These are phyloP conservation scores for Hoplias malabaricus DNA, from an alignment of 2,113 vertebrate genomes.

Conservation along the genomic window DNA sequence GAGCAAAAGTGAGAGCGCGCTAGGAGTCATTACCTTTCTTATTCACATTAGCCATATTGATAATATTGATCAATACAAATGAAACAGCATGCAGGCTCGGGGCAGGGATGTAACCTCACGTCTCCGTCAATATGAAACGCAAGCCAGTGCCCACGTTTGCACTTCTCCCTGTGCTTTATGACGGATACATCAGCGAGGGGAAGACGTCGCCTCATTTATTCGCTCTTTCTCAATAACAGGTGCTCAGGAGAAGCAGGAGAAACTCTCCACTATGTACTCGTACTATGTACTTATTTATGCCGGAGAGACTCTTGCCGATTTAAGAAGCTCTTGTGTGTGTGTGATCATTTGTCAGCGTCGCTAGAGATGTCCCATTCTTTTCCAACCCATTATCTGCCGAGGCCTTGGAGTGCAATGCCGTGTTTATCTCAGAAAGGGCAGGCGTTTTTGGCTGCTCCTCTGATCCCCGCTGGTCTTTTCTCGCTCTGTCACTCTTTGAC, in stretches of 20 bases:
- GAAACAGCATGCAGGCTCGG: background rate
- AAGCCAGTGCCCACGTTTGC: slow-evolving; percentile 6
- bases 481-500: slow-evolving; percentile 5
- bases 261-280: slow-evolving; percentile 10
- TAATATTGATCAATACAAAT: slow-evolving; percentile 23
- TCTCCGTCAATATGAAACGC: slow-evolving; percentile 21
- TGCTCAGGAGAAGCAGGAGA: slow-evolving; percentile 25
- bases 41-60: slow-evolving; percentile 28
- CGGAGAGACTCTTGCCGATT: background rate
- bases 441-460: background rate
- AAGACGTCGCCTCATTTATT: slow-evolving; percentile 14
- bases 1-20: background rate
- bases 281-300: slow-evolving; percentile 29
- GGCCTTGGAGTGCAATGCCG: slow-evolving; percentile 7
- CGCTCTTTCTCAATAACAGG: slow-evolving; percentile 12
- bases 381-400: background rate
- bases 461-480: background rate
- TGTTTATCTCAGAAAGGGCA: background rate
- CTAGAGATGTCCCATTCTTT: background rate
- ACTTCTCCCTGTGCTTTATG: slow-evolving; percentile 32
- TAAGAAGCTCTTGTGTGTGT: background rate
- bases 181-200: slow-evolving; percentile 11
- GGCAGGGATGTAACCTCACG: background rate
- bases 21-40: slow-evolving; percentile 9
- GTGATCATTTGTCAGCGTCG: slow-evolving; percentile 13